phyloP scores from a whole-genome alignment of 1,140 invertebrate species.

The Pristionchus pacificus region DNA sequence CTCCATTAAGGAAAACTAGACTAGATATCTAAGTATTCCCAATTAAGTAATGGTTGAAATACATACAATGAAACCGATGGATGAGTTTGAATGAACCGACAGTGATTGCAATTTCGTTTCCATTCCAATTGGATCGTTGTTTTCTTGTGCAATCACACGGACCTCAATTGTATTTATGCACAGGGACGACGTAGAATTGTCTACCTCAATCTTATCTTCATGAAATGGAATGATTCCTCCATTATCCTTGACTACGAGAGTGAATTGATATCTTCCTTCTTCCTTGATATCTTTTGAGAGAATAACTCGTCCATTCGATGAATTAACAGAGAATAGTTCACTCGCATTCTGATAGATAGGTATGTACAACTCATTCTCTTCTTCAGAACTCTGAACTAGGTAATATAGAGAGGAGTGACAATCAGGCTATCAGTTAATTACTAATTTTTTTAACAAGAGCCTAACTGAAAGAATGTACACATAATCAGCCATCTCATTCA shows the following conservation, averaged over 20 bases:
- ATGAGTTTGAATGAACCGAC: neutral
- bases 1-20: no score
- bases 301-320: neutral
- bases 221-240: neutral
- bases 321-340: no score
- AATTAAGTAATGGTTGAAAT: no score
- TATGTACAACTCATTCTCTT: no score
- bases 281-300: neutral
- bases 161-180: neutral
- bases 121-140: neutral
- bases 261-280: neutral
- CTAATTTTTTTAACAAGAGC: no score
- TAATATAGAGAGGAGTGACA: no score
- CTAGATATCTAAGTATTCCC: no score
- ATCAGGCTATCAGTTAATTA: no score
- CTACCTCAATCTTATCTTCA: neutral
- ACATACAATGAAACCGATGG: neutral
- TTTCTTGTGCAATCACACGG: neutral
- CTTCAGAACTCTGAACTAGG: no score
- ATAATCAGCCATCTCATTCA: no score
- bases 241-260: neutral
- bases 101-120: neutral
- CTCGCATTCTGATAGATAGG: no score
- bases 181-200: neutral
- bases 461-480: neutral